Percentiles rank a stretch among this genome's conserved stretches.
phyloP scores from a whole-genome alignment of 1,140 invertebrate genomes.

The Aricia agestis region DNA sequence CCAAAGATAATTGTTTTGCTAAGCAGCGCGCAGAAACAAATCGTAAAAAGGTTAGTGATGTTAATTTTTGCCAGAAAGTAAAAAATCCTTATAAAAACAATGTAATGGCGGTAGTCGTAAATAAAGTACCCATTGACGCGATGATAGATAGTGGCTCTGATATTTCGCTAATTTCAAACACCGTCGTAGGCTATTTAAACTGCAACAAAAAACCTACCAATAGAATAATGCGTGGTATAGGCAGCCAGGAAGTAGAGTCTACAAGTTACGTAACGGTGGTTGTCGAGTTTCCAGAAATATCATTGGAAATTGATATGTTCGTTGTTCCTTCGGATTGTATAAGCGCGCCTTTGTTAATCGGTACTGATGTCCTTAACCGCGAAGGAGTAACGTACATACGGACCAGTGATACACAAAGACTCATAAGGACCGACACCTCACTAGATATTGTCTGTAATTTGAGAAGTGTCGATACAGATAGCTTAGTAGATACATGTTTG shows the following conservation, averaged over 20 bases:
- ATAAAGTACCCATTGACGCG: too few relatives aligned
- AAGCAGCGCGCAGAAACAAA: too few relatives aligned
- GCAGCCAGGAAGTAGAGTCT: conserved; percentile 26
- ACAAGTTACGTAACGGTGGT: conserved; percentile 1
- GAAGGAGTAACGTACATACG: conserved; percentile 30
- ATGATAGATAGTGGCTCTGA: conserved; percentile 33
- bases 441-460: too few relatives aligned
- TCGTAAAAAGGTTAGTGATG: too few relatives aligned
- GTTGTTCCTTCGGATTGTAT: conserved; percentile 26
- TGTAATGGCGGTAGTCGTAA: too few relatives aligned
- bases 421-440: too few relatives aligned
- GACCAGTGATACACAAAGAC: conserved; percentile 20
- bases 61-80: too few relatives aligned
- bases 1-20: too few relatives aligned
- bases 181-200: conserved; percentile 24
- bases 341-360: conserved; percentile 29
- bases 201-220: conserved; percentile 20
- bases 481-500: too few relatives aligned
- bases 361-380: conserved; percentile 36
- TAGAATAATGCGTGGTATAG: conserved; percentile 29
- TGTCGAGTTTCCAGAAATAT: conserved; percentile 26
- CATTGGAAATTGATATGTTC: conserved; percentile 29
- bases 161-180: conserved; percentile 31
- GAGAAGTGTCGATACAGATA: too few relatives aligned
- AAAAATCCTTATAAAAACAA: too few relatives aligned